Evolutionary conservation across 2,113 vertebrate species (phyloP).

Genomic region (Rhea pennata): DNA sequence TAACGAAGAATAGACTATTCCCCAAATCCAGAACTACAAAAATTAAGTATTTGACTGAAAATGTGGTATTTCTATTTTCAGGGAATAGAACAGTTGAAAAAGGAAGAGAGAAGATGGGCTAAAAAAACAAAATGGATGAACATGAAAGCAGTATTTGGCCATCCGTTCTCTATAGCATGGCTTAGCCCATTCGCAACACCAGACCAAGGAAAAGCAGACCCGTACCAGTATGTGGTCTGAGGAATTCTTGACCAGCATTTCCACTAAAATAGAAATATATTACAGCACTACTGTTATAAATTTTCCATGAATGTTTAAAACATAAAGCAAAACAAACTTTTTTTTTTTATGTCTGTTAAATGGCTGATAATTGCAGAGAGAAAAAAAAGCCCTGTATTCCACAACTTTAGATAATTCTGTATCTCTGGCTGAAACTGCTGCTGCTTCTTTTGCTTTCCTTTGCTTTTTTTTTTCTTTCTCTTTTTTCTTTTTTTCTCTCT

Average conservation of each 20-base stretch:
- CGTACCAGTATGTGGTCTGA: constrained; percentile 98
- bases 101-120: constrained; percentile 97
- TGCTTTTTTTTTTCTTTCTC: neutral
- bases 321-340: constrained; percentile 67
- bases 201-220: constrained; percentile 95
- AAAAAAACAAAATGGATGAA: constrained; percentile 99
- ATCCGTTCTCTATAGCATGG: constrained; percentile 96
- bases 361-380: constrained; percentile 79
- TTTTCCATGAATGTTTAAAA: constrained; percentile 76
- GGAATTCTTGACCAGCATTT: constrained; percentile 74
- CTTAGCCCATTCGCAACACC: constrained; percentile 93
- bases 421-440: constrained; percentile 73
- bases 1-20: constrained; percentile 1
- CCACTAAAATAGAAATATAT: constrained; percentile 68
- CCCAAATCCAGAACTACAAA: constrained; percentile 32
- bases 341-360: constrained; percentile 73
- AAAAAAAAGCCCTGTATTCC: constrained; percentile 70
- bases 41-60: constrained; percentile 76
- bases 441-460: neutral
- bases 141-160: constrained; percentile 97
- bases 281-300: constrained; percentile 68
- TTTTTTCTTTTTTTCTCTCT: neutral
- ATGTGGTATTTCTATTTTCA: constrained; percentile 89
- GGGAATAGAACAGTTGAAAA: constrained; percentile 99
- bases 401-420: constrained; percentile 65